Evolutionary conservation across 2,113 vertebrate genomes (phyloP), one percentile per base, ranked within the genome.

Genomic region (Synchiropus splendidus): DNA sequence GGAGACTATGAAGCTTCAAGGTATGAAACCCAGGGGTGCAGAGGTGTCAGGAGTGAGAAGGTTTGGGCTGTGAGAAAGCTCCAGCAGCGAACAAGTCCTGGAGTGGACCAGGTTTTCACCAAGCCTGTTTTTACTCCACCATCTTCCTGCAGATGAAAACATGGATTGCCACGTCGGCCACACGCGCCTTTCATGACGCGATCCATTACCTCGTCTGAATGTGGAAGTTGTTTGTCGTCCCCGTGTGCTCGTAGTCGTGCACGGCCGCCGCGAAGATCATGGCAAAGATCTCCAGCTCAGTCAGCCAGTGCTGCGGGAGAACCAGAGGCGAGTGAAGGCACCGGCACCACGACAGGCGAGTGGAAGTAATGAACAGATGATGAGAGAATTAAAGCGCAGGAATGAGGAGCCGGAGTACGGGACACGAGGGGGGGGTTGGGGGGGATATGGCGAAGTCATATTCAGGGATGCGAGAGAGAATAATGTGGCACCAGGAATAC

Each of bases 201-300:
- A 71, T 76, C 67, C 58, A 66, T 83, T 83, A 87, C 86, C 86
- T 86, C 52, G 93, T 98, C 82, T 99, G 95, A 73, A 99, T 99
- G 83, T 99, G 95, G 82, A 99, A 99, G 82, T 93, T 99, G 87
- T 98, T 99, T 72, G 95, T 99, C 59, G 92, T 99, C 62, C 95
- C 95, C 0, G 94, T 99, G 72, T 99, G 95, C 56, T 99, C 95
- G 14, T 95, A 97, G 70, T 99, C 95, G 6, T 99, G 95, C 74
- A 99, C 87, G 1, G 91, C 92, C 18, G 95, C 95, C 33, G 95
- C 95, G 3, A 98, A 99, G 80, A 99, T 90, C 81, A 99, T 90
- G 18, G 95, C 93, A 12, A 99, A 97, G 78, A 97, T 98, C 78
- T 99, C 95, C 58, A 99, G 80, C 78, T 99, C 95, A 1, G 93